These are phyloP conservation scores for Amphiprion ocellaris DNA, from an alignment of 2,113 vertebrate genomes.

Conservation along the genomic window DNA sequence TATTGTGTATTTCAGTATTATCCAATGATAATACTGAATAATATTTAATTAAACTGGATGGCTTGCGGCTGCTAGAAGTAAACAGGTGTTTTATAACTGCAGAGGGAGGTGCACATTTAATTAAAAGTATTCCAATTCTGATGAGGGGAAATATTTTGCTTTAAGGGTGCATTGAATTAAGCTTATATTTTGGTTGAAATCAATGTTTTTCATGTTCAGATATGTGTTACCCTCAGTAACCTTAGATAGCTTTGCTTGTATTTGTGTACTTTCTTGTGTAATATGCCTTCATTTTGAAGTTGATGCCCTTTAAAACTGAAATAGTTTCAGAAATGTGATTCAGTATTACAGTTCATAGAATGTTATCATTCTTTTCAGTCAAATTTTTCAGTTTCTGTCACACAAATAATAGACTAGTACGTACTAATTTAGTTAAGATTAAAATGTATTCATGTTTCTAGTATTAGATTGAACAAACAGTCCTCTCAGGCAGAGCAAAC, in stretches of 20 bases:
- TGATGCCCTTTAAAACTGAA: background rate
- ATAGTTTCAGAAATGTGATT: background rate
- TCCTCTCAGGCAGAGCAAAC: constrained; percentile 30
- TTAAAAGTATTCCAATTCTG: background rate
- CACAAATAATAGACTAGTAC: background rate
- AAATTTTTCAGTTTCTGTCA: background rate
- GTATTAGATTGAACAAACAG: constrained; percentile 15
- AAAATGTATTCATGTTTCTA: constrained; percentile 17
- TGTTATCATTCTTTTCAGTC: background rate
- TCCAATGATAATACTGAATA: no score
- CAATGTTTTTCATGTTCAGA: no score
- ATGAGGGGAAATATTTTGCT: no score
- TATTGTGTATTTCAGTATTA: background rate
- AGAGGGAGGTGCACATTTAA: background rate
- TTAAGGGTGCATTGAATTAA: no score
- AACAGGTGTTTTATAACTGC: constrained; percentile 12
- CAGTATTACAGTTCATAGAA: background rate
- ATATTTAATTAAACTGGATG: background rate
- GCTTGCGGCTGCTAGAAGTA: background rate
- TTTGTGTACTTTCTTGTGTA: no score
- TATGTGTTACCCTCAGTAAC: no score
- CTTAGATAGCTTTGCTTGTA: no score
- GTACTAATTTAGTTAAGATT: background rate
- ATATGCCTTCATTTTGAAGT: background rate
- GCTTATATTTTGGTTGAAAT: no score